Evolutionary conservation across 1,140 invertebrate species (phyloP).

Genomic region (Euura saliciscinereae): DNA sequence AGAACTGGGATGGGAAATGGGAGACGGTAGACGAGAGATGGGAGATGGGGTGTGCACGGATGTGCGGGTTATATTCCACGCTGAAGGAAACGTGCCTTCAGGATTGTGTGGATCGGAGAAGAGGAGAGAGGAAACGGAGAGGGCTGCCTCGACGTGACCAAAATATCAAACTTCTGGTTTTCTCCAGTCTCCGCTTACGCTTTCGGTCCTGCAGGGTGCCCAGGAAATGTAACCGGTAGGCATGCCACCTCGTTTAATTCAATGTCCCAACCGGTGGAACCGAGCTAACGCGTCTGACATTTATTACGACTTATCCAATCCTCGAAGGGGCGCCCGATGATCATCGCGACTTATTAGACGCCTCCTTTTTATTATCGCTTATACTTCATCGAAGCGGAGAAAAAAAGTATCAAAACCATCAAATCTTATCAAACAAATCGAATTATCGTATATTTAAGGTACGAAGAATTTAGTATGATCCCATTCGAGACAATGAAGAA

Average conservation of each 20-base stretch:
- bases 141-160: slow-evolving; percentile 16
- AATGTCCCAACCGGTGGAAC: slow-evolving; percentile 10
- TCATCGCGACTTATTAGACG: slow-evolving; percentile 3
- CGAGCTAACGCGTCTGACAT: not conserved
- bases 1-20: not conserved
- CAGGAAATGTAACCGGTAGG: slow-evolving; percentile 16
- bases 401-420: no score
- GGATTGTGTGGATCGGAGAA: not conserved
- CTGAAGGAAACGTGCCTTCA: no score
- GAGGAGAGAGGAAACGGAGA: slow-evolving; percentile 9
- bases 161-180: slow-evolving; percentile 16
- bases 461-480: no score
- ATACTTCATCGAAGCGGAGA: no score
- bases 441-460: no score
- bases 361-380: no score
- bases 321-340: not conserved
- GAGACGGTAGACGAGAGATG: no score
- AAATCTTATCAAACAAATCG: no score
- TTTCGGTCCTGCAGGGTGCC: not conserved
- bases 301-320: slow-evolving; percentile 3
- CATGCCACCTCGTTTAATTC: slow-evolving; percentile 16
- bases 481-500: no score
- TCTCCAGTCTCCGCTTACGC: not conserved
- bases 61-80: slow-evolving; percentile 1
- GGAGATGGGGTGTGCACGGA: no score